Conservation (phyloP, 1,140 invertebrate genomes). For the Homalodisca vitripennis region DNA sequence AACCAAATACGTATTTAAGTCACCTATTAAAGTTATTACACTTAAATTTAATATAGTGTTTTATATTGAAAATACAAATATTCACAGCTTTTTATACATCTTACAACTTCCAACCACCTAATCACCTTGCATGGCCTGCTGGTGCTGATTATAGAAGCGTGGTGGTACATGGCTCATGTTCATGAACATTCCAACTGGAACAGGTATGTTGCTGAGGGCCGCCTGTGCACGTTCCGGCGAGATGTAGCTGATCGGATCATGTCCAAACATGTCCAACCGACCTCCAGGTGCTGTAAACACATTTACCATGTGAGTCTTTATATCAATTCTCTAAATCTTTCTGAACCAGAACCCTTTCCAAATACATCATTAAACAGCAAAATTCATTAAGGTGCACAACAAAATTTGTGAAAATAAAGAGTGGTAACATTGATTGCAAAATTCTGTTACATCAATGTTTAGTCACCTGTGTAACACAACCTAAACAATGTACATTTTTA, state of each 20-base stretch:
- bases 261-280: constrained; percentile 60
- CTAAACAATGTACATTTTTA: not conserved
- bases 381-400: too few relatives aligned
- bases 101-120: too few relatives aligned
- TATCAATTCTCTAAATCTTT: not conserved
- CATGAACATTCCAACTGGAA: constrained; percentile 94
- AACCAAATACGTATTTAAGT: too few relatives aligned
- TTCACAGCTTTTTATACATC: too few relatives aligned
- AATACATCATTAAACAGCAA: too few relatives aligned
- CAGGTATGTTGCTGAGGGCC: constrained; percentile 74
- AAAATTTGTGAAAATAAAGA: too few relatives aligned
- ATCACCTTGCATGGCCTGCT: constrained; percentile 59
- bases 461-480: not conserved
- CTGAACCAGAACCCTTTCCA: too few relatives aligned
- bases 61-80: too few relatives aligned
- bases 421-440: too few relatives aligned
- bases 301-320: not conserved
- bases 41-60: too few relatives aligned
- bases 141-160: constrained; percentile 81
- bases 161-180: constrained; percentile 89
- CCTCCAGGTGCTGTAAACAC: constrained; percentile 19
- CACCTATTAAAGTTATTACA: too few relatives aligned
- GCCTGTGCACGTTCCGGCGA: constrained; percentile 81
- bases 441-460: not conserved
- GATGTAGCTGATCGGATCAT: constrained; percentile 93